These are phyloP conservation scores for Paradoxurus hermaphroditus DNA, from an alignment of 2,113 vertebrate species.

Conservation along the genomic window DNA sequence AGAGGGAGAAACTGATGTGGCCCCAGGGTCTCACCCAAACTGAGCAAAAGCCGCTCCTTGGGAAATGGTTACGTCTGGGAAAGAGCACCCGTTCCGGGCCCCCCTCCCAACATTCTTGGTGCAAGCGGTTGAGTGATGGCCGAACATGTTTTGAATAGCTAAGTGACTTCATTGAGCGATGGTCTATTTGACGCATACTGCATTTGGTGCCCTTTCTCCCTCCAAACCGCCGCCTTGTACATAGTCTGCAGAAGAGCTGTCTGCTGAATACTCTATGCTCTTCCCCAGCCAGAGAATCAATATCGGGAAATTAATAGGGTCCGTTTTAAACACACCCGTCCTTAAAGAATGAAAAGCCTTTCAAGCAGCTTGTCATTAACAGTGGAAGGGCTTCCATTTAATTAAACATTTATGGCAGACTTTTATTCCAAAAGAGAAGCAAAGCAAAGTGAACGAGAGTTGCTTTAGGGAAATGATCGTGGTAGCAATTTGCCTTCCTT, in stretches of 20 bases:
- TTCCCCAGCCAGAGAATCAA: constrained; percentile 83
- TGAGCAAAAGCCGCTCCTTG: constrained; percentile 70
- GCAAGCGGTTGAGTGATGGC: constrained; percentile 87
- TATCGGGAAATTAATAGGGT: constrained; percentile 84
- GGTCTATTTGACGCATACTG: constrained; percentile 92
- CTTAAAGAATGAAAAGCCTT: constrained; percentile 76
- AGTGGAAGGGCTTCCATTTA: constrained; percentile 72
- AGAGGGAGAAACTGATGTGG: constrained; percentile 57
- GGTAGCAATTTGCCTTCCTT: not conserved
- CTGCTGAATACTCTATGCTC: constrained; percentile 85
- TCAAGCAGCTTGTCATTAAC: constrained; percentile 77
- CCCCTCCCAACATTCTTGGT: constrained; percentile 79
- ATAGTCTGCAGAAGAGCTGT: constrained; percentile 87
- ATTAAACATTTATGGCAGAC: constrained; percentile 81
- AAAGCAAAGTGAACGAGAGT: constrained; percentile 57
- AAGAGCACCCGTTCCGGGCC: constrained; percentile 46
- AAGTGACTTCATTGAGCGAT: constrained; percentile 91
- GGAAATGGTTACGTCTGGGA: constrained; percentile 70
- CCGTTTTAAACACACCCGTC: constrained; percentile 76
- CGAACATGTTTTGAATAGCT: constrained; percentile 91
- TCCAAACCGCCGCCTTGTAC: constrained; percentile 85
- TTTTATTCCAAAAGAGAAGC: constrained; percentile 56
- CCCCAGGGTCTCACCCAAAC: constrained; percentile 70
- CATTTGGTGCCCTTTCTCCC: constrained; percentile 88
- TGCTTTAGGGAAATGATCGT: constrained; percentile 61